Base-by-base conservation (phyloP, 35 echinoderm and acorn worm species). In the Apostichopus californicus region DNA sequence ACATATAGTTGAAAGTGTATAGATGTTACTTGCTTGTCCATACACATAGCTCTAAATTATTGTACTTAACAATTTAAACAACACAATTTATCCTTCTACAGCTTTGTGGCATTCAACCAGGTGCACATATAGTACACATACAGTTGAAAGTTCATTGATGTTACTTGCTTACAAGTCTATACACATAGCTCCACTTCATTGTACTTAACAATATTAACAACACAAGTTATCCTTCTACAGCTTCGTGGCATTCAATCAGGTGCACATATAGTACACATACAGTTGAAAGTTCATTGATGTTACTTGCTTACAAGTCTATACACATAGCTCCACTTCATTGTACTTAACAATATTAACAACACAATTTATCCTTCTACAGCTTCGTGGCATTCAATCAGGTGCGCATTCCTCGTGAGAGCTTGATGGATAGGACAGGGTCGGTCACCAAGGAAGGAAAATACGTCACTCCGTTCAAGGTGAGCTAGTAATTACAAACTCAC, bases 101-200 rank as follows among this genome's bases (percentile, higher is more conserved):
- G 96, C 7, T 99, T 99, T 96, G 92, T 99, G 46, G 79, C 95
- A 8, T 96, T 99, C 80, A 87, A 93, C 70, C 91, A 99, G 81
- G 65, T 94, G 20, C 93, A 93, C 24, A 95, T 99, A 4, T 46
- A 46, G 34, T 46, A 46, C 34, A 46, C 34, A 46, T 46, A 46
- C 34, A 46, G 34, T 46, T 46, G 2, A 46, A 46, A 46, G 34
- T 46, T 2, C 3, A 46, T 75, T 5, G 1, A 75, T 17, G 14
- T 75, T 14, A 75, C 14, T 75, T 17, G 21, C 71, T 75, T 75
- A 4, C 1, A n/a, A n/a, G n/a, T n/a, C 21, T 4, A 75, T 75
- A 14, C 3, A 46, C 26, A 28, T 28, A 28, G 26, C 26, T 28
- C 26, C 1, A 28, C 0, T 1, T 46, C 3, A 46, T 46, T 46